Evolutionary conservation across 1,140 invertebrate species (phyloP).

Genomic region (Chelonus insularis): DNA sequence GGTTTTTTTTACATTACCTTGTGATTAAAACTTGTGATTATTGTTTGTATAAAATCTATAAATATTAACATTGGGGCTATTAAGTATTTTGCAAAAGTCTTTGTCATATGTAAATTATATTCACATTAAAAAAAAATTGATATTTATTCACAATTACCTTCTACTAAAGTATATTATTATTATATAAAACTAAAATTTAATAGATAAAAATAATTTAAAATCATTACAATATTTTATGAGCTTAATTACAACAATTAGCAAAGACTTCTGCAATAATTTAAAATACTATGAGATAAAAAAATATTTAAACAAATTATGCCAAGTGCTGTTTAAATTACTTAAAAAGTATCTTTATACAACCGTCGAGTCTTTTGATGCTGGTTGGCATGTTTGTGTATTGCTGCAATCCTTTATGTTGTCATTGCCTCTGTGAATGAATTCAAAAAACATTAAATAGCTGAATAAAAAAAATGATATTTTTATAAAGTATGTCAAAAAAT

Average conservation of each 20-base stretch:
- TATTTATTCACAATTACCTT: too few relatives aligned
- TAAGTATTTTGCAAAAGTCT: neutral
- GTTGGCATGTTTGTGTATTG: conserved; percentile 15
- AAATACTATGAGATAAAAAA: neutral
- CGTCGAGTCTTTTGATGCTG: conserved; percentile 27
- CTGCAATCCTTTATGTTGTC: conserved; percentile 21
- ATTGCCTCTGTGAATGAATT: too few relatives aligned
- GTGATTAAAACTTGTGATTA: neutral
- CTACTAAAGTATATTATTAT: neutral
- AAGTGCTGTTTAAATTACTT: neutral
- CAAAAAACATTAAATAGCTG: too few relatives aligned
- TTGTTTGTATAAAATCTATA: neutral
- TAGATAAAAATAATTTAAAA: too few relatives aligned
- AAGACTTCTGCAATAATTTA: too few relatives aligned
- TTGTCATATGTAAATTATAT: too few relatives aligned
- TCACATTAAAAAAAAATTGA: neutral
- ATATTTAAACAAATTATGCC: neutral
- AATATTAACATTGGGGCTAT: neutral
- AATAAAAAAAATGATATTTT: neutral
- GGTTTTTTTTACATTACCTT: neutral
- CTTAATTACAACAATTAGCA: too few relatives aligned
- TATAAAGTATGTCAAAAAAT: too few relatives aligned
- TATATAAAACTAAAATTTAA: conserved; percentile 1
- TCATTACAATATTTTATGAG: too few relatives aligned
- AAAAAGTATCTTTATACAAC: too few relatives aligned